Evolutionary conservation across 2,888 invertebrate genomes (phyloP).

Genomic region (Altica lythri): DNA sequence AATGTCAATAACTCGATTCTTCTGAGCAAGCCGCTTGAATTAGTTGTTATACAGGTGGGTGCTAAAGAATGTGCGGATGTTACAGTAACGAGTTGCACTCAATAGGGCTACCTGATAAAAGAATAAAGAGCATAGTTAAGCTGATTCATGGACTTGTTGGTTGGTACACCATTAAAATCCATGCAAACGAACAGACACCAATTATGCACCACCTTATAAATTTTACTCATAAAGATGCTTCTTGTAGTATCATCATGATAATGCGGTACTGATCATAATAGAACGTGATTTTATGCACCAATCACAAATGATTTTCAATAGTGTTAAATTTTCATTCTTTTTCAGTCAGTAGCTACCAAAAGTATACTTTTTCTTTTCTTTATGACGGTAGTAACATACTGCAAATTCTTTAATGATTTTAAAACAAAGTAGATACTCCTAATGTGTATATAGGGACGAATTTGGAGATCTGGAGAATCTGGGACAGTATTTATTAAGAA

Average conservation of each 20-base stretch:
- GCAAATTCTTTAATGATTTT: no score
- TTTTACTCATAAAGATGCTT: constrained; percentile 29
- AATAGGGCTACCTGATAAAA: constrained; percentile 53
- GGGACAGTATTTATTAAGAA: no score
- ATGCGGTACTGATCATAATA: not conserved
- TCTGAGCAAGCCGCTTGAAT: no score
- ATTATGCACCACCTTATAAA: constrained; percentile 54
- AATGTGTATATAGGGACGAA: no score
- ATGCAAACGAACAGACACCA: constrained; percentile 53
- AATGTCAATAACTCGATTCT: no score
- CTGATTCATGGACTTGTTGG: constrained; percentile 51
- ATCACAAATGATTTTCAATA: no score
- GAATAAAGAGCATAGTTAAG: constrained; percentile 51
- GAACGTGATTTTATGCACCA: not conserved
- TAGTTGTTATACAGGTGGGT: constrained; percentile 42
- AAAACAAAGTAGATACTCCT: no score
- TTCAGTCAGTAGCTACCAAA: no score
- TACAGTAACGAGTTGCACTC: constrained; percentile 44
- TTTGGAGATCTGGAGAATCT: no score
- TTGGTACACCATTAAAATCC: constrained; percentile 51
- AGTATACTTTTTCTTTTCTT: no score
- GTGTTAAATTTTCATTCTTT: no score
- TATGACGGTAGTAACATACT: no score
- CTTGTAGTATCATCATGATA: not conserved
- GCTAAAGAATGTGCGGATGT: constrained; percentile 46